Conservation (phyloP, 92 coral and sea anemone species). For the Diadumene lineata region DNA sequence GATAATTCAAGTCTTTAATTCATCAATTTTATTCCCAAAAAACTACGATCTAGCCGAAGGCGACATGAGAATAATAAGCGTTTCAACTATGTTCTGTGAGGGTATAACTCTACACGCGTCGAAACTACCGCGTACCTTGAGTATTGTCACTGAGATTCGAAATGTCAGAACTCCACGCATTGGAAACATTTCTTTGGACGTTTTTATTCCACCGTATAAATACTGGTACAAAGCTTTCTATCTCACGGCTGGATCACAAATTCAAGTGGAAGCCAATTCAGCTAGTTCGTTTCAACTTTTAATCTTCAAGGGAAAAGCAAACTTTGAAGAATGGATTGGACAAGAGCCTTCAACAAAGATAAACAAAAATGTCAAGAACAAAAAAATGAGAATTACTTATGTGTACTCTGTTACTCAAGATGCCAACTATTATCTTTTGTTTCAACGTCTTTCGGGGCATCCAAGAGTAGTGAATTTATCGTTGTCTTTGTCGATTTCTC, state of each 20-base stretch:
- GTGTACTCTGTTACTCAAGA: conserved; percentile 42
- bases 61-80: conserved; percentile 66
- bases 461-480: conserved; percentile 43
- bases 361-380: conserved; percentile 8
- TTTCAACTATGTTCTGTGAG: conserved; percentile 79
- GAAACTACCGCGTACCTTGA: conserved; percentile 42
- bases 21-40: conserved; percentile 61
- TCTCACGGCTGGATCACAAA: conserved; percentile 63
- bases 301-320: conserved; percentile 69
- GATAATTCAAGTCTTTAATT: conserved; percentile 68
- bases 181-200: conserved; percentile 60
- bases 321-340: conserved; percentile 74
- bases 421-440: conserved; percentile 67
- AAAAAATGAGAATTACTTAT: conserved; percentile 66
- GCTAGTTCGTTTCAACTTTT: conserved; percentile 63
- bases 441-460: conserved; percentile 46
- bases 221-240: conserved; percentile 87
- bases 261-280: conserved; percentile 62
- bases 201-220: conserved; percentile 48
- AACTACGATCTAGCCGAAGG: conserved; percentile 74
- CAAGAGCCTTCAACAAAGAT: conserved; percentile 10
- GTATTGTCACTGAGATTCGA: conserved; percentile 45
- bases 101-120: conserved; percentile 63
- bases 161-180: conserved; percentile 40
- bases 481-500: conserved; percentile 43